phyloP scores from a whole-genome alignment of 64 coral and sea anemone genomes.

The Stylophora pistillata region DNA sequence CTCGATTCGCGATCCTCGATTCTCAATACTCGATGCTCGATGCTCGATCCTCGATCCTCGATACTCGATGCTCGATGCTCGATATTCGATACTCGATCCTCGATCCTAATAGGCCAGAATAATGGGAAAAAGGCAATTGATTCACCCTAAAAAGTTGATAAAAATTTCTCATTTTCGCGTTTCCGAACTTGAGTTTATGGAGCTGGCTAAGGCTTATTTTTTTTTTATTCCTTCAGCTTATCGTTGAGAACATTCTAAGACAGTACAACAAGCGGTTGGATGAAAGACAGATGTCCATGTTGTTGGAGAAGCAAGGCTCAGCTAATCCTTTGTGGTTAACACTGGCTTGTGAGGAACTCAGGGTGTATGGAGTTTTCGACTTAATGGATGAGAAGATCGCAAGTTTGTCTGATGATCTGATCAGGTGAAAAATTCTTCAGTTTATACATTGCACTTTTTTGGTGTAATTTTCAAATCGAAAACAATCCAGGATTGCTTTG shows the following conservation, averaged over 20 bases:
- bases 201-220: too few relatives aligned
- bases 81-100: too few relatives aligned
- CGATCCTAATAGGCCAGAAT: too few relatives aligned
- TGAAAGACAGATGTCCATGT: constrained; percentile 81
- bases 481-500: too few relatives aligned
- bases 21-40: too few relatives aligned
- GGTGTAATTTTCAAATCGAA: not conserved
- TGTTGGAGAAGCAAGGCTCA: constrained; percentile 92
- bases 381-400: constrained; percentile 95
- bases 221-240: constrained; percentile 52
- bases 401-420: constrained; percentile 82
- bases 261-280: constrained; percentile 96
- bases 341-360: constrained; percentile 92
- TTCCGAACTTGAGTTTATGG: too few relatives aligned
- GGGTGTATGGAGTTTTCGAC: constrained; percentile 90
- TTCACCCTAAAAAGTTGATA: too few relatives aligned
- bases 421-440: constrained; percentile 58
- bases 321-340: constrained; percentile 95
- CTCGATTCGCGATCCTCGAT: too few relatives aligned
- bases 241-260: constrained; percentile 90
- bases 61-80: too few relatives aligned
- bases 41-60: too few relatives aligned
- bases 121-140: too few relatives aligned
- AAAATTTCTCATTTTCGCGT: too few relatives aligned
- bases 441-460: not conserved